These are phyloP conservation scores for Ciconia stormi DNA, from an alignment of 2,113 vertebrate species.

Conservation along the genomic window DNA sequence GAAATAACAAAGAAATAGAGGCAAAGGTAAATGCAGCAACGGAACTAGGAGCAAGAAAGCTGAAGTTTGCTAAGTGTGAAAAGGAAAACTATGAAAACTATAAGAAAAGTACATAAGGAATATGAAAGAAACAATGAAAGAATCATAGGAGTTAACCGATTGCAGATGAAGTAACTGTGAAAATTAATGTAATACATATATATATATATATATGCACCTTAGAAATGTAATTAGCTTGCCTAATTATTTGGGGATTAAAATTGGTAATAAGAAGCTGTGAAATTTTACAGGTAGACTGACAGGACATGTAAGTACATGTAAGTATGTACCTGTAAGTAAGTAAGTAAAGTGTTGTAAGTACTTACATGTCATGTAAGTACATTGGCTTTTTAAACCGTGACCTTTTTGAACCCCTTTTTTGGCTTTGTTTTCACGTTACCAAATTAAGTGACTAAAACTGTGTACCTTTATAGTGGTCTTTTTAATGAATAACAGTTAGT, in stretches of 20 bases:
- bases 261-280: not conserved
- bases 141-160: not conserved
- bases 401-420: not conserved
- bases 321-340: not conserved
- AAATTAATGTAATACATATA: not conserved
- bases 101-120: not conserved
- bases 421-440: not conserved
- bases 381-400: not conserved
- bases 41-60: not conserved
- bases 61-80: not conserved
- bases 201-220: accelerated
- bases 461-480: not conserved
- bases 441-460: not conserved
- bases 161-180: not conserved
- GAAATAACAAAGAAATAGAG: not conserved
- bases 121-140: not conserved
- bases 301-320: not conserved
- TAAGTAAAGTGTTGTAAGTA: not conserved
- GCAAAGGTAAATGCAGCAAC: not conserved
- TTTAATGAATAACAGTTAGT: not conserved
- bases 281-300: not conserved
- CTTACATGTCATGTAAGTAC: not conserved
- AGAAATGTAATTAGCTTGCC: not conserved
- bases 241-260: not conserved
- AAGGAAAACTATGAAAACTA: not conserved